A percentile compares a stretch with the other conserved stretches of the same genome.
These are phyloP conservation scores for Porites rus DNA, from an alignment of 92 coral and sea anemone genomes.

Conservation along the genomic window DNA sequence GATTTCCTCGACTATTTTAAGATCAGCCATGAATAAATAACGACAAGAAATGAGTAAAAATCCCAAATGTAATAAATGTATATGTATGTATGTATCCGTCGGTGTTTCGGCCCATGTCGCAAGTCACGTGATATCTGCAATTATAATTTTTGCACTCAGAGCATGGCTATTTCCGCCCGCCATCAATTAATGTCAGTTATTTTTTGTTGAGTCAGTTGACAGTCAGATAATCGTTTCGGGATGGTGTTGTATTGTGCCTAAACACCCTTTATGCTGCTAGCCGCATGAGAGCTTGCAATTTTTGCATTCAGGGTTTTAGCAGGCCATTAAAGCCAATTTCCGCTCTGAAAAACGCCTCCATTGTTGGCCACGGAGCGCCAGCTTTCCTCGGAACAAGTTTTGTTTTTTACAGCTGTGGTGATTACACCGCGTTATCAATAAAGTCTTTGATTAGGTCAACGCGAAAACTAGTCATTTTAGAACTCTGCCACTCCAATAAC, in stretches of 20 bases:
- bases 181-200: slow-evolving; percentile 44
- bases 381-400: not conserved
- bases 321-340: slow-evolving; percentile 30
- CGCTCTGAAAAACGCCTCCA: slow-evolving; percentile 14
- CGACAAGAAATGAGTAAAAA: not conserved
- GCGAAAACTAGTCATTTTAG: slow-evolving; percentile 5
- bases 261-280: slow-evolving; percentile 30
- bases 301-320: slow-evolving; percentile 16
- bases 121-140: slow-evolving; percentile 39
- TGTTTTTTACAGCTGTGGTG: not conserved
- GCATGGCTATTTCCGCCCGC: slow-evolving; percentile 37
- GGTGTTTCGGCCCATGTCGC: not conserved
- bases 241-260: slow-evolving; percentile 44
- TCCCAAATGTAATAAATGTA: not conserved
- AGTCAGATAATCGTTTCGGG: slow-evolving; percentile 46
- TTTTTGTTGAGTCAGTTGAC: slow-evolving; percentile 24
- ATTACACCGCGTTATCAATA: slow-evolving; percentile 12
- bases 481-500: slow-evolving; percentile 34
- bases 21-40: not conserved
- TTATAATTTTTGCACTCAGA: slow-evolving; percentile 26
- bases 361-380: not conserved
- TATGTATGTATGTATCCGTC: no score
- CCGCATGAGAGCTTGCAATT: slow-evolving; percentile 30
- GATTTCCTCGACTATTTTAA: not conserved
- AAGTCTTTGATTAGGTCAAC: slow-evolving; percentile 27